Percentiles rank a stretch among this genome's conserved stretches.
phyloP scores from a whole-genome alignment of 2,888 invertebrate species.

The Hyalella azteca region DNA sequence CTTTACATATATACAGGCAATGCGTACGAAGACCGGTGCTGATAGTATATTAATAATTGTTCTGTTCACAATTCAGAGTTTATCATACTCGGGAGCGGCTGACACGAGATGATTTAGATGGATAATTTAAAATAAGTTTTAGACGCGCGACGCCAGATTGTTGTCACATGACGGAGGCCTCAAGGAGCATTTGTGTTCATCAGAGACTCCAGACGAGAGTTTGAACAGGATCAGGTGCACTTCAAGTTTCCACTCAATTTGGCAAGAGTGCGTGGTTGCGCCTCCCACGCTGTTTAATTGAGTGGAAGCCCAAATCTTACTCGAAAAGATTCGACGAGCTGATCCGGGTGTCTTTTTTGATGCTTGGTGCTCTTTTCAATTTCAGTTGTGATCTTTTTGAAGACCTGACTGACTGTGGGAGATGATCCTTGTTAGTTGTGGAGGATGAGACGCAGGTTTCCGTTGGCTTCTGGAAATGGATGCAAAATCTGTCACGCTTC shows the following conservation, averaged over 20 bases:
- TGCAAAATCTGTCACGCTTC: conserved; percentile 1
- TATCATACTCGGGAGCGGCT: no score
- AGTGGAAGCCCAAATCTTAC: not conserved
- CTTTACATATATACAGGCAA: no score
- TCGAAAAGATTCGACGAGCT: not conserved
- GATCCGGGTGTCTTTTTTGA: not conserved
- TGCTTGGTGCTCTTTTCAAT: not conserved
- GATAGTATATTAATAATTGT: no score
- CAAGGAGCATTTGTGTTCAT: no score
- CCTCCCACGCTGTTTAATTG: conserved; percentile 23
- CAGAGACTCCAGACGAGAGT: no score
- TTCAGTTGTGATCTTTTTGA: not conserved
- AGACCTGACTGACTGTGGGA: not conserved
- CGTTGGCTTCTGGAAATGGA: not conserved
- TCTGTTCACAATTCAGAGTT: no score
- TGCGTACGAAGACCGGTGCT: no score
- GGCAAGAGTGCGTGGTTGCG: not conserved
- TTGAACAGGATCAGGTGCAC: conserved; percentile 12
- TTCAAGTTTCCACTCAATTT: not conserved
- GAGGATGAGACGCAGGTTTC: not conserved
- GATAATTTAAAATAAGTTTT: no score
- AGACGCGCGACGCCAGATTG: no score
- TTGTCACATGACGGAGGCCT: no score
- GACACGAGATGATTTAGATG: no score
- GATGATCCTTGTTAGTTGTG: not conserved